Evolutionary conservation across 1,140 invertebrate species (phyloP).

Genomic region (Orchestia grillus): DNA sequence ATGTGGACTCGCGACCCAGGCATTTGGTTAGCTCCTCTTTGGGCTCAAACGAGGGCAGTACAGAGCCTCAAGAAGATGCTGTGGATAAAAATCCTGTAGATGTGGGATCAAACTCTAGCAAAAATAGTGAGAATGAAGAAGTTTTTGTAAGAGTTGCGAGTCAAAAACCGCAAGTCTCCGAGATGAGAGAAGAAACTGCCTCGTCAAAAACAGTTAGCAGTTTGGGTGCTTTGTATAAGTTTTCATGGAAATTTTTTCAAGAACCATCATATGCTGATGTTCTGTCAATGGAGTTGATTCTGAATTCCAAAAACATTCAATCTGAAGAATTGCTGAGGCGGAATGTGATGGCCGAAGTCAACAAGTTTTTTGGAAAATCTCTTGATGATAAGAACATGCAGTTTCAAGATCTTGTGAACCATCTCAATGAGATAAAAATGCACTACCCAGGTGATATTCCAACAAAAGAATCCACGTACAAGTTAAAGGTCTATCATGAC

Average conservation of each 20-base stretch:
- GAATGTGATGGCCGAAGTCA: neutral
- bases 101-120: neutral
- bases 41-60: neutral
- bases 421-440: neutral
- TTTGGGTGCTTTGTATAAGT: neutral
- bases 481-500: neutral
- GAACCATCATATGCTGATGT: constrained; percentile 33
- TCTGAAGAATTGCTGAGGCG: neutral
- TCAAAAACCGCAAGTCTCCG: neutral
- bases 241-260: constrained; percentile 12
- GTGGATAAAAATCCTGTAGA: neutral
- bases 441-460: neutral
- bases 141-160: neutral
- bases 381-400: neutral
- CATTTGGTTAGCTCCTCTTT: too few species aligned
- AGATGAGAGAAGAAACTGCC: neutral
- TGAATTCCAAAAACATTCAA: neutral
- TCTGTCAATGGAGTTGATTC: neutral
- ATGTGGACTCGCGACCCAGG: neutral
- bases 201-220: neutral
- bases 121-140: neutral
- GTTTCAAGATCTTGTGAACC: neutral
- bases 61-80: neutral
- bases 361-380: neutral
- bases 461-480: neutral